A percentile compares a stretch with the other conserved stretches of the same genome.
phyloP scores from a whole-genome alignment of 2,113 vertebrate genomes.

The Syngnathus typhle region DNA sequence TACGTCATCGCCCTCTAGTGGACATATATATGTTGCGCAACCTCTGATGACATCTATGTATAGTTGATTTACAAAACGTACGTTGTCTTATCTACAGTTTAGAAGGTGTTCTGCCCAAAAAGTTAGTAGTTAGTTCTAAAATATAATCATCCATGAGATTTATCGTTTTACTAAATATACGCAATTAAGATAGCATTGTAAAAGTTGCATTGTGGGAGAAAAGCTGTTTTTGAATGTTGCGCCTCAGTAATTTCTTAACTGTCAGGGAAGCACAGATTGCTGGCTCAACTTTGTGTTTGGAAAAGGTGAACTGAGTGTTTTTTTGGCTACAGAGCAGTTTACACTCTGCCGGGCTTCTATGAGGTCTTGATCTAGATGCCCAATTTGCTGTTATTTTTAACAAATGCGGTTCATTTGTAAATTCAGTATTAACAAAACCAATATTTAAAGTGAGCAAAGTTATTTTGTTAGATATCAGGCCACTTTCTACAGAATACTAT shows the following conservation, averaged over 20 bases:
- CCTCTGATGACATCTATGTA: neutral
- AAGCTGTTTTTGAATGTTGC: neutral
- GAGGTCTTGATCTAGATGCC: neutral
- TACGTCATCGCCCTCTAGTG: slow-evolving; percentile 57
- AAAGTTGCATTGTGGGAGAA: neutral
- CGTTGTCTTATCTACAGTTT: neutral
- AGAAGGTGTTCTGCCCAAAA: neutral
- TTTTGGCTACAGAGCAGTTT: neutral
- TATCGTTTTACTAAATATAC: neutral
- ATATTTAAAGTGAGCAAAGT: too few species aligned
- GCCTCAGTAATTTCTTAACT: neutral
- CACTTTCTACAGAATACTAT: too few species aligned
- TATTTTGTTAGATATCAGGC: too few species aligned
- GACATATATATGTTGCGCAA: slow-evolving; percentile 5
- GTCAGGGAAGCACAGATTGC: neutral
- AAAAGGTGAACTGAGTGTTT: neutral
- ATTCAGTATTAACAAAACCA: too few species aligned
- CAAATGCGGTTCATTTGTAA: too few species aligned
- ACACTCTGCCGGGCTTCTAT: too few species aligned
- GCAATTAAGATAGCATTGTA: neutral
- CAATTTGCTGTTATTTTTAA: neutral
- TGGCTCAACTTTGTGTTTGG: neutral
- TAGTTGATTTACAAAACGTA: neutral
- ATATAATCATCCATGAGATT: neutral
- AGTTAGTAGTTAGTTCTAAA: neutral